These are phyloP conservation scores for Platynereis dumerilii DNA, from an alignment of 2,888 invertebrate species.

Conservation along the genomic window DNA sequence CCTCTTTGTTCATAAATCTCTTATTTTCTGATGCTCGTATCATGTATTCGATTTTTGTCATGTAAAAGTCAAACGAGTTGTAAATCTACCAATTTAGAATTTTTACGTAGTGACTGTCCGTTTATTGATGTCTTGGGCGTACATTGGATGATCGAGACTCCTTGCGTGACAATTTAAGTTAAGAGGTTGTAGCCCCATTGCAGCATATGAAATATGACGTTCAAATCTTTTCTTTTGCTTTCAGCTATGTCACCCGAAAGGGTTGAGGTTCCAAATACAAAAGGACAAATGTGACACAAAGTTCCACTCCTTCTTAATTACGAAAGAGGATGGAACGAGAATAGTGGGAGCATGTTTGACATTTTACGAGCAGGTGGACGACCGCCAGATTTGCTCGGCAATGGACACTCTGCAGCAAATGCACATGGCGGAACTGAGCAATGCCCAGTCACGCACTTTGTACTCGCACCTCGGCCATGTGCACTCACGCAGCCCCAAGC, in stretches of 20 bases:
- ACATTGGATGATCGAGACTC: too few species aligned
- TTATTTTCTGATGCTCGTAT: background rate
- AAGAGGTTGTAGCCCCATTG: too few species aligned
- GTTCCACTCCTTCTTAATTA: conserved; percentile 97
- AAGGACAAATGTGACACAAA: conserved; percentile 83
- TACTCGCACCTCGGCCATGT: conserved; percentile 60
- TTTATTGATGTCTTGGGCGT: too few species aligned
- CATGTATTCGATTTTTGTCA: background rate
- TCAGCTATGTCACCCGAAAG: conserved; percentile 93
- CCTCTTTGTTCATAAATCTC: background rate
- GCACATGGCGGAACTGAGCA: conserved; percentile 58
- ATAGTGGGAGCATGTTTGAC: conserved; percentile 93
- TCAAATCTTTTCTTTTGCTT: too few species aligned
- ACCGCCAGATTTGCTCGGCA: conserved; percentile 89
- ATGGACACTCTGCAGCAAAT: conserved; percentile 91
- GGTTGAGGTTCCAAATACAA: conserved; percentile 92
- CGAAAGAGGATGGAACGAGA: conserved; percentile 93
- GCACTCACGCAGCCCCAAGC: conserved; percentile 53
- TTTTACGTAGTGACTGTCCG: too few species aligned
- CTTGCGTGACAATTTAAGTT: too few species aligned
- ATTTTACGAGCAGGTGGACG: conserved; percentile 95
- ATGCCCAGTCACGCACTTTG: conserved; percentile 42
- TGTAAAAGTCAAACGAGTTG: background rate
- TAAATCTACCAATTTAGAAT: background rate
- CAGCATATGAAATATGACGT: too few species aligned